A percentile compares a stretch with the other conserved stretches of the same genome.
Evolutionary conservation across 2,797 vertebrate species (phyloP).

Genomic region (Malacoctenus gilli): DNA sequence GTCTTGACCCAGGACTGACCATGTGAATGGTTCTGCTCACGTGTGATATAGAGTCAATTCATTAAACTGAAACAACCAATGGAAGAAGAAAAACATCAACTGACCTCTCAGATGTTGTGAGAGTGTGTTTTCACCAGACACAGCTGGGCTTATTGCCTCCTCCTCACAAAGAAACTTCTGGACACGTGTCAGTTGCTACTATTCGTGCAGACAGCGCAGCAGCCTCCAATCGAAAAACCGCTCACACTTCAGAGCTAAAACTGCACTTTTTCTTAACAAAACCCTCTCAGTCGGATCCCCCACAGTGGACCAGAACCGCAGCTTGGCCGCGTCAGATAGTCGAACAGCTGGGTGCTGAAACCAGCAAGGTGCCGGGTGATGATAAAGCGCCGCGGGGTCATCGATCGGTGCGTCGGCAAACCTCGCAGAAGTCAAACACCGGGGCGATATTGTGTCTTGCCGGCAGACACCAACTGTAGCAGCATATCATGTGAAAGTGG

Average conservation of each 20-base stretch:
- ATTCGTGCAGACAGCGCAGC: conserved; percentile 20
- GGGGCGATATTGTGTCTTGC: not conserved
- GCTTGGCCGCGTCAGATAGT: conserved; percentile 15
- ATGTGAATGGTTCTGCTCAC: no score
- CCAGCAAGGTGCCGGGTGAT: conserved; percentile 1
- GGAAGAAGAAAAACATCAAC: no score
- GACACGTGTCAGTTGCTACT: conserved; percentile 7
- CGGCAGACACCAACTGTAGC: conserved; percentile 1
- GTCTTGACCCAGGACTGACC: no score
- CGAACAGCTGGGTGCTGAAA: not conserved
- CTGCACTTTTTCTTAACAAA: conserved; percentile 24
- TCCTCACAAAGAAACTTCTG: conserved; percentile 27
- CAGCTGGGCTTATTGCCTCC: not conserved
- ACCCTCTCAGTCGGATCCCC: conserved; percentile 3
- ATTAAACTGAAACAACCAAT: not conserved
- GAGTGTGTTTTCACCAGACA: conserved; percentile 2
- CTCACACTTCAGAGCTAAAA: conserved; percentile 14
- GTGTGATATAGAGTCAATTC: no score
- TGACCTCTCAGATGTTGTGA: not conserved
- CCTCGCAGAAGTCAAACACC: not conserved
- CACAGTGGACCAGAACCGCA: conserved; percentile 1
- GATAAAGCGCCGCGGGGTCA: conserved; percentile 13
- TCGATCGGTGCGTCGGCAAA: conserved; percentile 23
- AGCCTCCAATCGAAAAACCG: conserved; percentile 19
- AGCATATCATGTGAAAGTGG: not conserved